phyloP scores from a whole-genome alignment of 2,113 vertebrate species.

The Pterocles gutturalis region DNA sequence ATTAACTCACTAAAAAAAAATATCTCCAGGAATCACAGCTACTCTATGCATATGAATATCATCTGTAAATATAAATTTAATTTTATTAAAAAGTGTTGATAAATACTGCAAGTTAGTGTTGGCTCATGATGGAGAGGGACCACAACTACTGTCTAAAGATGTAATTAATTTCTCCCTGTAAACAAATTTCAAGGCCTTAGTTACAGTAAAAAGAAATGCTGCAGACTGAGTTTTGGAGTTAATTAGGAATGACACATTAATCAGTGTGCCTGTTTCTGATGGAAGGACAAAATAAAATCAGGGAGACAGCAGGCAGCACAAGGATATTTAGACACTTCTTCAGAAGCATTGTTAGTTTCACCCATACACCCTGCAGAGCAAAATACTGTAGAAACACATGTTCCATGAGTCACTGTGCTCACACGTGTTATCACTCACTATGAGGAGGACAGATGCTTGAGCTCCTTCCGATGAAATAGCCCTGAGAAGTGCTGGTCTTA shows the following conservation, averaged over 20 bases:
- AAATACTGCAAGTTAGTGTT: neutral
- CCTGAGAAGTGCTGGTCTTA: neutral
- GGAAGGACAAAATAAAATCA: neutral
- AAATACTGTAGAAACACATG: neutral
- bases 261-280: neutral
- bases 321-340: neutral
- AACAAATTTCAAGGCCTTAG: neutral
- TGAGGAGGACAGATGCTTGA: neutral
- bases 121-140: neutral
- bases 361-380: neutral
- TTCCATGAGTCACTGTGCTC: neutral
- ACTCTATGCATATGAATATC: neutral
- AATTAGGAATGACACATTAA: accelerated
- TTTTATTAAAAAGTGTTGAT: slow-evolving; percentile 25
- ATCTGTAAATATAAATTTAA: neutral
- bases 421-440: accelerated
- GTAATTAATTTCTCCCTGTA: neutral
- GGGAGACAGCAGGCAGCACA: neutral
- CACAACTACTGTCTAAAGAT: neutral
- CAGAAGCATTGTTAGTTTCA: neutral
- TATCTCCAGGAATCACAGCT: neutral
- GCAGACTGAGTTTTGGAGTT: neutral
- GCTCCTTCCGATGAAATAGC: neutral
- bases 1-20: neutral
- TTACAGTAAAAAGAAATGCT: neutral